Conservation (phyloP, 2,888 invertebrate species). For the Pharmacophagus antenor region DNA sequence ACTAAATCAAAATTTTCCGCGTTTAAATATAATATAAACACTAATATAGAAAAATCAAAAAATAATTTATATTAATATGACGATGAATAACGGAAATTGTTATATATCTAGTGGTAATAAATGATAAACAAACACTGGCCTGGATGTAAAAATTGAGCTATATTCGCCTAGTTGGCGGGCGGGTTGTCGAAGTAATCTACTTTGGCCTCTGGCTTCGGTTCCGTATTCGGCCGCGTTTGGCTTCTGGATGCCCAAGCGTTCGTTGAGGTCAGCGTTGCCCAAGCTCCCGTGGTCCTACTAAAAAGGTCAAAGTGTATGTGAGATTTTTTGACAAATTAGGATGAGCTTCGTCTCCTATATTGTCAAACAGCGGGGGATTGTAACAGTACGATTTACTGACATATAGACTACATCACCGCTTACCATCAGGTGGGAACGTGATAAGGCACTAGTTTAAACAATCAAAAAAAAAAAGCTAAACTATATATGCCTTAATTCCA, state of each 20-base stretch:
- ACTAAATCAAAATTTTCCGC: not conserved
- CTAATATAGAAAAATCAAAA: not conserved
- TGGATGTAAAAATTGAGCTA: conserved; percentile 34
- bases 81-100: not conserved
- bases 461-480: too few species aligned
- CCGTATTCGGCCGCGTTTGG: conserved; percentile 35
- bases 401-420: too few species aligned
- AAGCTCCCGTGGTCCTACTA: conserved; percentile 53
- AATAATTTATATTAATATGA: too few species aligned
- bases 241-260: conserved; percentile 72
- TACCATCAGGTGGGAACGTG: too few species aligned
- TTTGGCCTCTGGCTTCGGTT: conserved; percentile 45
- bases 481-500: too few species aligned
- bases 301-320: not conserved
- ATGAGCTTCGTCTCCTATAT: too few species aligned
- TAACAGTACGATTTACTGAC: too few species aligned
- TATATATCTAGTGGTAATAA: not conserved
- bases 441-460: too few species aligned
- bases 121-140: conserved; percentile 26
- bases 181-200: conserved; percentile 79
- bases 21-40: not conserved
- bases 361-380: too few species aligned
- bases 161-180: conserved; percentile 49
- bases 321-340: too few species aligned
- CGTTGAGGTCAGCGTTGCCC: conserved; percentile 71